Evolutionary conservation across 2,113 vertebrate species (phyloP), one percentile per base, ranked within the genome.

Genomic region (Neodontobutis hainanensis): DNA sequence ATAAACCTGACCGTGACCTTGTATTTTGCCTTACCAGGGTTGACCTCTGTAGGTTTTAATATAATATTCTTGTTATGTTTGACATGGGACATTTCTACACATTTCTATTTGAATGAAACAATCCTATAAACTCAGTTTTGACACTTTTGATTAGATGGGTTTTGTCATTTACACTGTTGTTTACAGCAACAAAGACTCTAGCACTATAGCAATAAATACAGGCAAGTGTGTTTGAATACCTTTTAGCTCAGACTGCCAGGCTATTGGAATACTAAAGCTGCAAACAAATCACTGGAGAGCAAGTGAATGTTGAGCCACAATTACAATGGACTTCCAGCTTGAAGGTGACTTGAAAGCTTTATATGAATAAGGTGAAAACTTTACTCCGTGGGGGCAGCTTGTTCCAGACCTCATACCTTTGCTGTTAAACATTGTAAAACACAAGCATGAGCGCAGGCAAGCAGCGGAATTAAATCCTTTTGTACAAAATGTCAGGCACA

Each of bases 341-440:
- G 15, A 68, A 19, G 43, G 4, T 61, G 15, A 11, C 15, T 16
- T 7, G 16, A 47, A 47, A 48, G 32, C 58, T 47, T 38, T 11
- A 6, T 55, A 55, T 53, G 52, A 52, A 15, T 45, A 52, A 6
- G 16, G n/a, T 12, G 48, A 61, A 69, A 47, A 47, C 35, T 66
- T 15, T 3, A 38, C 47, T 42, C 52, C 14, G 6, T 36, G 14
- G 52, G 34, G 34, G 52, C 52, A 55, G 52, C 52, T 15, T 55
- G 52, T 55, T 55, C 34, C 6, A 34, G 51, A 34, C 34, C 52
- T 55, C 35, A 55, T 55, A 15, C 12, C 11, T 4, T 11, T 5
- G 34, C 52, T 55, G 52, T 38, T 55, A 12, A 55, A 38, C 52
- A 55, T 9, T n/a, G 52, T 55, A 38, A 55, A 55, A 55, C 52